Evolutionary conservation across 2,888 invertebrate genomes (phyloP).

Genomic region (Neria commutata): DNA sequence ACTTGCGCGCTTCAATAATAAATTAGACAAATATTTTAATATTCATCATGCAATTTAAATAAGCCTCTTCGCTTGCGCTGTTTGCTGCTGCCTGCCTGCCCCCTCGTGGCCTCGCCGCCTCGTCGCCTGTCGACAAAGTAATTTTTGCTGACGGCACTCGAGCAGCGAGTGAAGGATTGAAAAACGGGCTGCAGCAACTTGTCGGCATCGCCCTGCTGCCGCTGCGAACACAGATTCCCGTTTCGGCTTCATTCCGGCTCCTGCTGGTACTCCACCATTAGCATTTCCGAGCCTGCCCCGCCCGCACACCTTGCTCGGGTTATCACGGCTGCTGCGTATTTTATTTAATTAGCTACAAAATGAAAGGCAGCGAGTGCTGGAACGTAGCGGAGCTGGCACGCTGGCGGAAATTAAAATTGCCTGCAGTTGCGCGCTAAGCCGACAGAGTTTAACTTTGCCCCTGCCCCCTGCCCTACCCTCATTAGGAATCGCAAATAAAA

Average conservation of each 20-base stretch:
- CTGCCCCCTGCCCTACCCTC: too few relatives aligned
- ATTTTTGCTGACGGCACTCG: neutral
- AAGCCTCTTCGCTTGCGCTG: constrained; percentile 35
- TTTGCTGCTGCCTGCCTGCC: neutral
- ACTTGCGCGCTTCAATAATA: constrained; percentile 50
- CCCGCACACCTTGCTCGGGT: neutral
- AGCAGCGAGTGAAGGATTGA: constrained; percentile 14
- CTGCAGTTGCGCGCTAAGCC: neutral
- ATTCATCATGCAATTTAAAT: constrained; percentile 58
- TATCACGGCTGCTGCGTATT: constrained; percentile 8
- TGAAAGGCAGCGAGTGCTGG: neutral
- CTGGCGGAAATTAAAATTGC: constrained; percentile 40
- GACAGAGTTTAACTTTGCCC: constrained; percentile 31
- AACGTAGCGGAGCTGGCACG: neutral
- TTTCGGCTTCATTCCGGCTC: neutral
- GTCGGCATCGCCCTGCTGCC: too few relatives aligned
- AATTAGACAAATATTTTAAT: constrained; percentile 57
- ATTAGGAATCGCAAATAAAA: too few relatives aligned
- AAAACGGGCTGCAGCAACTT: constrained; percentile 20
- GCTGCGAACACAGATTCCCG: too few relatives aligned
- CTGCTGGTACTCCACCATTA: neutral
- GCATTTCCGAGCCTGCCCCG: constrained; percentile 15
- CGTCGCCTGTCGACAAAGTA: neutral
- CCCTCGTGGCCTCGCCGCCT: neutral
- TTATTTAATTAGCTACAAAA: constrained; percentile 15